Evolutionary conservation across 2,888 invertebrate genomes (phyloP), one percentile per base, ranked within the genome.

Genomic region (Lagria hirta): DNA sequence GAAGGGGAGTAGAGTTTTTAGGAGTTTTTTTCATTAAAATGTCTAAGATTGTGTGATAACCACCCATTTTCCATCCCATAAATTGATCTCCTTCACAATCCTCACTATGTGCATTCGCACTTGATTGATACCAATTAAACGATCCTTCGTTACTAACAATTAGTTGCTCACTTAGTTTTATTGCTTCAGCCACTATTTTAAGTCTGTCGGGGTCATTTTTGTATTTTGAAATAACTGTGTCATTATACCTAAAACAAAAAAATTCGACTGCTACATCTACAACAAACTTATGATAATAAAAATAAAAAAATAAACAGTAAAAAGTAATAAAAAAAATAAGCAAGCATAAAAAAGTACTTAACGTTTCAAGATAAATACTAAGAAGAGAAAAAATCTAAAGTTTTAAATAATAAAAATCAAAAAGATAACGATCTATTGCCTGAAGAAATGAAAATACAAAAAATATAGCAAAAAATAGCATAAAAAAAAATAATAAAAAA

Each of bases 161-260:
- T 1, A 10, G 13, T 21, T 48, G 47, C 12, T 57, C 33, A 7
- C 55, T 48, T 12, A 44, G 30, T 30, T 30, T 41, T 23, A 41
- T n/a, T 54, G 47, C 20, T 55, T 49, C 41, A 13, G 43, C 24
- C 5, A 54, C 46, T 15, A 48, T 40, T 33, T 49, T 41, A 1
- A 48, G 21, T 48, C 57, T 52, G 29, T 43, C 30, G 4, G 18
- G 16, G 18, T 58, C 43, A 7, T 38, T 40, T 10, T 44, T 18
- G 26, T 44, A 53, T 43, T 55, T 49, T 10, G 41, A 21, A 5
- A 38, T 22, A 22, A 57, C 43, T 2, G 41, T 40, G 5, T 28
- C 21, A 27, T 45, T 52, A 17, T 50, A 61, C 17, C 61, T 61
- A 24, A 15, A 37, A 28, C n/a, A 6, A 7, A n/a, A n/a, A n/a